Percentiles rank a stretch among this genome's conserved stretches.
Evolutionary conservation across 2,797 vertebrate species (phyloP).

Genomic region (Neosilurus hyrtlii): DNA sequence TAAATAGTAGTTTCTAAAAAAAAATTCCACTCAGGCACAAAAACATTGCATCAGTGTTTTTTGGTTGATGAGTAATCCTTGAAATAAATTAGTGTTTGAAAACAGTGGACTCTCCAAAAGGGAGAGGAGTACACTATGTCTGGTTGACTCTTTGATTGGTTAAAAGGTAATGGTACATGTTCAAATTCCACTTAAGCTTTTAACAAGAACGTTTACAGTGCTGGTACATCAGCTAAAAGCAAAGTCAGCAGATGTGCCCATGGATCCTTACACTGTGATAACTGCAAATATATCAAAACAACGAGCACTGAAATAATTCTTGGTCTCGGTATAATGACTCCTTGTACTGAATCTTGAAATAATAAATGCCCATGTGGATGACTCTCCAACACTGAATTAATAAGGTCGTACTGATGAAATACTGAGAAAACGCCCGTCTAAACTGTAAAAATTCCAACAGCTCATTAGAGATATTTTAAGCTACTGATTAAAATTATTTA

Average conservation of each 20-base stretch:
- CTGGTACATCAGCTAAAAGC: neutral
- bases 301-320: neutral
- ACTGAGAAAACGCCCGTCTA: neutral
- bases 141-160: neutral
- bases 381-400: constrained; percentile 8
- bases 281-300: constrained; percentile 1
- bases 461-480: neutral
- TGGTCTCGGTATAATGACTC: neutral
- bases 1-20: neutral
- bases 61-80: no score
- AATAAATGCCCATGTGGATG: constrained; percentile 1
- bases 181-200: neutral
- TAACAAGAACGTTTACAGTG: neutral
- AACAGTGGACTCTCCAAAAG: neutral
- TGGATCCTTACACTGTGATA: neutral
- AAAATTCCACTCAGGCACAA: neutral
- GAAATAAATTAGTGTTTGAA: neutral
- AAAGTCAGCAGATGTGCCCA: neutral
- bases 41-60: neutral
- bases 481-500: neutral
- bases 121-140: no score
- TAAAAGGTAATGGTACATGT: neutral
- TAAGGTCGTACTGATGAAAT: neutral
- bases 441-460: no score
- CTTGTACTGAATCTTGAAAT: neutral